Percentiles rank a stretch among this genome's conserved stretches.
These are phyloP conservation scores for Eurytoma adleriae DNA, from an alignment of 2,888 invertebrate species.

Conservation along the genomic window DNA sequence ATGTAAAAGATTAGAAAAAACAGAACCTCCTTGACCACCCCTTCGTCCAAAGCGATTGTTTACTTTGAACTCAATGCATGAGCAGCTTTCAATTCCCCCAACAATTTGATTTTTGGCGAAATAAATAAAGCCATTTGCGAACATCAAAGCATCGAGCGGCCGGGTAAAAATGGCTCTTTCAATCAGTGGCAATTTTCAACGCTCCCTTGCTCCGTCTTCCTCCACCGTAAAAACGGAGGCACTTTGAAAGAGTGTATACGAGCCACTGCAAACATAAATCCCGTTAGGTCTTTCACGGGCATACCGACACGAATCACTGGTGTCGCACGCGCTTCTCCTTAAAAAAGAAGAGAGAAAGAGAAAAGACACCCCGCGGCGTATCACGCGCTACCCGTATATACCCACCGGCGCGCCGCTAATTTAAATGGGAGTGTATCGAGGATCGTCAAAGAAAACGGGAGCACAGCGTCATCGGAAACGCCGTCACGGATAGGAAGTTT, in stretches of 20 bases:
- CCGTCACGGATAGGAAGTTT: slow-evolving; percentile 52
- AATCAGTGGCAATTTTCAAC: slow-evolving; percentile 1
- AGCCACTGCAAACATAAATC: slow-evolving; percentile 21
- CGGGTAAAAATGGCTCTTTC: neutral
- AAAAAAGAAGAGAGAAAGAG: neutral
- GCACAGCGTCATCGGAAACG: slow-evolving; percentile 46
- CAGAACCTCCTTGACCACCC: too few species aligned
- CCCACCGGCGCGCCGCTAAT: neutral
- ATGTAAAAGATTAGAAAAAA: too few species aligned
- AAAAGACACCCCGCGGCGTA: neutral
- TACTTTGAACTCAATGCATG: neutral
- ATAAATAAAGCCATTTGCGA: neutral
- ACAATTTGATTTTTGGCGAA: too few species aligned
- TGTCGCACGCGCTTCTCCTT: slow-evolving; percentile 12
- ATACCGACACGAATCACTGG: slow-evolving; percentile 27
- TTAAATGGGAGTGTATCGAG: slow-evolving; percentile 12
- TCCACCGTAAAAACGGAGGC: neutral
- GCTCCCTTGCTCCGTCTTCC: neutral
- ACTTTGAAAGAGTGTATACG: neutral
- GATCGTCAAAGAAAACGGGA: slow-evolving; percentile 29
- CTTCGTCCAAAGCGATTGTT: neutral
- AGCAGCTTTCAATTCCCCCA: too few species aligned
- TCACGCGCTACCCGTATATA: neutral
- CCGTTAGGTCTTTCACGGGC: neutral
- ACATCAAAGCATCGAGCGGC: neutral